Conservation (phyloP, 2,888 invertebrate species). For the Stenodera caucasica region DNA sequence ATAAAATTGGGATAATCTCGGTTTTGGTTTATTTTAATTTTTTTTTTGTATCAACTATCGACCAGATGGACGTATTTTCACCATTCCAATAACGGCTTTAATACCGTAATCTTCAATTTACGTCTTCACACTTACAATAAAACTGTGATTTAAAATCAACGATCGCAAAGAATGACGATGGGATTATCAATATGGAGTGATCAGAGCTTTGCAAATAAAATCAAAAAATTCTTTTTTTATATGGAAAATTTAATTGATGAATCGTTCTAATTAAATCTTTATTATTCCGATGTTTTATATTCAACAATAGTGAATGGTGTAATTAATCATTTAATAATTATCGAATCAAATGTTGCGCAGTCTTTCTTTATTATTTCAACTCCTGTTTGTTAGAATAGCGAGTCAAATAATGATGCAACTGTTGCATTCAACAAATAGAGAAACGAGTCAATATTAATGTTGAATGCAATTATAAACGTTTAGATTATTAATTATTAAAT, state of each 20-base stretch:
- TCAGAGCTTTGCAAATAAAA: too few species aligned
- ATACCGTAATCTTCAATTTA: conserved; percentile 33
- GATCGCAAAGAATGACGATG: neutral
- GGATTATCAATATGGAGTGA: neutral
- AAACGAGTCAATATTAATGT: neutral
- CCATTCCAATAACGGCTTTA: conserved; percentile 27
- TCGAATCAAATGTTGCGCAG: neutral
- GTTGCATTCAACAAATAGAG: neutral
- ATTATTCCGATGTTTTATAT: too few species aligned
- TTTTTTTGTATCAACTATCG: neutral
- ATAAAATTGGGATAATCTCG: neutral
- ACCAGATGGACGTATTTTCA: conserved; percentile 16
- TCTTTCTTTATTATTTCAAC: neutral
- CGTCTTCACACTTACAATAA: conserved; percentile 31
- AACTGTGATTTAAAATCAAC: conserved; percentile 28
- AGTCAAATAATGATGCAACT: neutral
- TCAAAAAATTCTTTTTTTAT: too few species aligned
- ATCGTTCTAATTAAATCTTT: neutral
- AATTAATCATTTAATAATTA: neutral
- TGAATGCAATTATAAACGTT: neutral
- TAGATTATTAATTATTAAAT: too few species aligned
- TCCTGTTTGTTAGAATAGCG: neutral
- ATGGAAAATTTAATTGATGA: too few species aligned
- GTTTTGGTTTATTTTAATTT: neutral
- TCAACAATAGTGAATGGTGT: neutral